These are phyloP conservation scores for Temnothorax longispinosus DNA, from an alignment of 1,140 invertebrate genomes.

Conservation along the genomic window DNA sequence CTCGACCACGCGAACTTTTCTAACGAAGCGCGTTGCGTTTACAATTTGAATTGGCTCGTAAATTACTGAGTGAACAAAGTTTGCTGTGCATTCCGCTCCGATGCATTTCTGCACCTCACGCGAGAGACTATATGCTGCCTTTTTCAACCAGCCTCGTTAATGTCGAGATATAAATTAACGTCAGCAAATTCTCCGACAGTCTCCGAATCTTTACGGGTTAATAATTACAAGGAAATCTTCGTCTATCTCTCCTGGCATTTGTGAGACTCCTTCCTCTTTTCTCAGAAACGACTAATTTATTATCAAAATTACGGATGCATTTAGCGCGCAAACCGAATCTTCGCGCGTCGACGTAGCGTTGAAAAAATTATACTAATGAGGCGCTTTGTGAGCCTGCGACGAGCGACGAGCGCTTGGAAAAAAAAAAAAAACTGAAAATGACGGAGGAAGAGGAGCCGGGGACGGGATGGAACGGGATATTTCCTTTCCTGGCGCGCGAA, in stretches of 20 bases:
- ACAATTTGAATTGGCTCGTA: constrained; percentile 52
- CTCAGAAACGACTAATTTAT: constrained; percentile 33
- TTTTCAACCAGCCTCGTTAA: constrained; percentile 38
- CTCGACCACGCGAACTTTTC: constrained; percentile 33
- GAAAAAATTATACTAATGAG: constrained; percentile 71
- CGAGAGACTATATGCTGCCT: constrained; percentile 3
- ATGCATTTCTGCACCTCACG: constrained; percentile 21
- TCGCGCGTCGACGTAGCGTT: constrained; percentile 12
- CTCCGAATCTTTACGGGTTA: constrained; percentile 14
- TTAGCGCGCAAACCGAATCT: constrained; percentile 31
- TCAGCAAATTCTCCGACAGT: neutral
- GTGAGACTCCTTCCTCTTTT: neutral
- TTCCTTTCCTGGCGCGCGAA: constrained; percentile 68
- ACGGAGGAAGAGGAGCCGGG: neutral
- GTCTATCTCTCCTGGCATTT: neutral
- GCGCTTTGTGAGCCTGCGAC: constrained; percentile 63
- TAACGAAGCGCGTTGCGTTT: constrained; percentile 40
- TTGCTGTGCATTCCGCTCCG: constrained; percentile 29
- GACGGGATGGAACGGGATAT: constrained; percentile 54
- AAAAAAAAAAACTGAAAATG: constrained; percentile 24
- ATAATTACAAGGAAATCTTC: constrained; percentile 6
- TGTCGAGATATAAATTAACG: constrained; percentile 50
- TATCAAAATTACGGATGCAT: constrained; percentile 30
- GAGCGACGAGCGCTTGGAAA: constrained; percentile 20
- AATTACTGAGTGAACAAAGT: constrained; percentile 51